Evolutionary conservation across 2,797 vertebrate genomes (phyloP), one percentile per base, ranked within the genome.

Genomic region (Allobates femoralis): DNA sequence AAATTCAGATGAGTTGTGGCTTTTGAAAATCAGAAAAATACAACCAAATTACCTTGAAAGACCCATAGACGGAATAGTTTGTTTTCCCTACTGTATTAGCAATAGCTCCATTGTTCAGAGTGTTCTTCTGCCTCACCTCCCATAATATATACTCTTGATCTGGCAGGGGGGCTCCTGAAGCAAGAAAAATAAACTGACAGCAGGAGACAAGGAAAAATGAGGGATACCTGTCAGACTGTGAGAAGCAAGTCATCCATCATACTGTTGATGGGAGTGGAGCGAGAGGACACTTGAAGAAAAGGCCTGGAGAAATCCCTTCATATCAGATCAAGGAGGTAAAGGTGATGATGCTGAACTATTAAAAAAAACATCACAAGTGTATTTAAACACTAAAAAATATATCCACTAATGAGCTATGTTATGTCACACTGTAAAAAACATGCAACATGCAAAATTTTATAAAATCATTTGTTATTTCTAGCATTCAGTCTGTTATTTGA

Each of bases 211-310:
- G 19, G 15, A 71, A 34, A 56, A 37, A 64, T 66, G 83, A 85
- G 79, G 50, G 67, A 86, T 86, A 86, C 28, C 67, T 86, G 79
- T 86, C 85, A 86, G 46, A 64, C 30, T 81, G 28, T 51, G 56
- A 86, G 37, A 86, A 53, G 11, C 34, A 81, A 81, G 37, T 26
- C 78, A 75, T 81, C 30, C 85, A 86, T 81, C 85, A 81, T 58
- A 66, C 56, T 28, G 30, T 81, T 76, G 26, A 69, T 81, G 37
- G 41, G 60, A 85, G 4, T 51, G 41, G n/a, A 78, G 37, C 1
- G 10, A 46, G 30, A 78, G 75, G 53, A 46, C 56, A 66, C 37
- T 34, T 79, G 28, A 56, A 55, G 60, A 64, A 85, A 71, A 66
- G 67, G 69, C 56, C 55, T 41, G n/a, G 41, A 86, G 85, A 86